Evolutionary conservation across 2,888 invertebrate species (phyloP).

Genomic region (Panzeria rudis): DNA sequence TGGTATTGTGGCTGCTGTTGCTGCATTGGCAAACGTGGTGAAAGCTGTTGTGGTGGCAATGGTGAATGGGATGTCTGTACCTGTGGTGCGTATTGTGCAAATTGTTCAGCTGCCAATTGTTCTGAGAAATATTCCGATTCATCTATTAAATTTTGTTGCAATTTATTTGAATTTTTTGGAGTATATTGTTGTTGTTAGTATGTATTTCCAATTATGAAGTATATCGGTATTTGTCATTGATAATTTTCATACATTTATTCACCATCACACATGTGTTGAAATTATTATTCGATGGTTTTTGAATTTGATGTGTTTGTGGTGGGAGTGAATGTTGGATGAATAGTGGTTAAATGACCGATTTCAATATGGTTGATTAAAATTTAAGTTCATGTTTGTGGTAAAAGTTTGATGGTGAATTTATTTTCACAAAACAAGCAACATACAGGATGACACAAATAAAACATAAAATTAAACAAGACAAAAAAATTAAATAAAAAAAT

Average conservation of each 20-base stretch:
- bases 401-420: conserved; percentile 32
- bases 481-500: conserved; percentile 19
- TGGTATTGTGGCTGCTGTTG: conserved; percentile 75
- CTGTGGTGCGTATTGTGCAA: conserved; percentile 83
- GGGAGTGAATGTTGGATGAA: conserved; percentile 12
- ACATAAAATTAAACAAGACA: conserved; percentile 62
- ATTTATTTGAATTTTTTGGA: conserved; percentile 8
- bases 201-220: conserved; percentile 24
- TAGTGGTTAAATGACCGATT: conserved; percentile 27
- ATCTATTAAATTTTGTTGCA: conserved; percentile 75
- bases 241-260: conserved; percentile 15
- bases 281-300: conserved; percentile 18
- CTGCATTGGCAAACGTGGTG: conserved; percentile 72
- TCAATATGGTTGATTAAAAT: conserved; percentile 4
- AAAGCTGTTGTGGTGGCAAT: conserved; percentile 74
- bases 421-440: conserved; percentile 67
- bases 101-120: conserved; percentile 84
- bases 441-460: conserved; percentile 69
- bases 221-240: conserved; percentile 63
- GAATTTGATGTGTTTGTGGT: conserved; percentile 29
- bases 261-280: conserved; percentile 32
- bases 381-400: conserved; percentile 30
- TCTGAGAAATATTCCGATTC: conserved; percentile 84
- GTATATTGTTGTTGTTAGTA: conserved; percentile 35
- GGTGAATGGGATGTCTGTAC: conserved; percentile 75